phyloP scores from a whole-genome alignment of 2,888 invertebrate species.

The Chorisops tibialis region DNA sequence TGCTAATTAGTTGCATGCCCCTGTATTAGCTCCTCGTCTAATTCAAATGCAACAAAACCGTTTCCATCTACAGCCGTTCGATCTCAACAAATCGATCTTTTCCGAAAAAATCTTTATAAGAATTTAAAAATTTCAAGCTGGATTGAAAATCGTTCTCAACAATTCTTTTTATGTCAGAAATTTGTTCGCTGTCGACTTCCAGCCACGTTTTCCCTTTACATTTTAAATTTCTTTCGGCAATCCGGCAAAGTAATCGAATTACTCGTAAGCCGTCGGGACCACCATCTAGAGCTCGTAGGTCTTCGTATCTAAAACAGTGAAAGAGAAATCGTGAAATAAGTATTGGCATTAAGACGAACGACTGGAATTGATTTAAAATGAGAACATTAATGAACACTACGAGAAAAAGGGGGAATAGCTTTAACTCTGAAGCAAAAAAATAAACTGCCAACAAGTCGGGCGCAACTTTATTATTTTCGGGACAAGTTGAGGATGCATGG shows the following conservation, averaged over 20 bases:
- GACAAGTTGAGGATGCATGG: too few species aligned
- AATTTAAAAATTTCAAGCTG: slow-evolving; percentile 49
- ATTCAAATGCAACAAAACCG: slow-evolving; percentile 36
- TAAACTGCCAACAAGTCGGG: too few species aligned
- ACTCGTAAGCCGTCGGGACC: slow-evolving; percentile 62
- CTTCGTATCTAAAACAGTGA: slow-evolving; percentile 59
- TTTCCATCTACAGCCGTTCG: slow-evolving; percentile 37
- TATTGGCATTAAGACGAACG: too few species aligned
- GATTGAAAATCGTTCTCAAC: slow-evolving; percentile 49
- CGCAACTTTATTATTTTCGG: too few species aligned
- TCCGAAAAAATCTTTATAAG: slow-evolving; percentile 56
- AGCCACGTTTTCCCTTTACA: slow-evolving; percentile 56
- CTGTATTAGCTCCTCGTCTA: too few species aligned
- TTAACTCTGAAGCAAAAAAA: too few species aligned
- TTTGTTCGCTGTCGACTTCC: slow-evolving; percentile 59
- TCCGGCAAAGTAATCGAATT: slow-evolving; percentile 56
- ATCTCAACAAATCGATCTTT: slow-evolving; percentile 60
- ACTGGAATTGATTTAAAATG: too few species aligned
- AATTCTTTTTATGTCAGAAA: slow-evolving; percentile 52
- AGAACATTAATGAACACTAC: too few species aligned
- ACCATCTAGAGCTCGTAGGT: slow-evolving; percentile 61
- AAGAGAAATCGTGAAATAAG: slow-evolving; percentile 22
- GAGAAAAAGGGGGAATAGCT: too few species aligned
- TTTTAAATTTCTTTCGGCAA: slow-evolving; percentile 54
- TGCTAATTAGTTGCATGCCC: too few species aligned